Base-by-base conservation (phyloP, 2,797 vertebrate genomes). In the Ctenopoma multispine region DNA sequence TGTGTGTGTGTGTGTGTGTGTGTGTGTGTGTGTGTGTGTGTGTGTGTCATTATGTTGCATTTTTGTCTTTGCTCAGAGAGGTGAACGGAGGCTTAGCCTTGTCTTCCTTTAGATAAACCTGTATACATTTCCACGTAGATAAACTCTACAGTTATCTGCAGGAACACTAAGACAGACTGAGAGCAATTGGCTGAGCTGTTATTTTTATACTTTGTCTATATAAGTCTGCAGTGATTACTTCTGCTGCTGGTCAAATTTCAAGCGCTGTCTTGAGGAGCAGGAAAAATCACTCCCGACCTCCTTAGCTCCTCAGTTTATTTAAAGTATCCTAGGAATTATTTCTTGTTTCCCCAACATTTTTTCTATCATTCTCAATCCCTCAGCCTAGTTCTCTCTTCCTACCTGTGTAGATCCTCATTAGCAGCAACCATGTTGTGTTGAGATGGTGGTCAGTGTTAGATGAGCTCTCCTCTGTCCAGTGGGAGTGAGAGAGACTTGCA, bases 181-280 rank as follows among this genome's bases (percentile, higher is more conserved):
- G 69, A 70, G 63, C 41, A 49, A 70, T 66, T 10, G 13, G 23
- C 29, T 8, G 49, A 57, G 54, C 56, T 73, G 41, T 63, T 71
- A 61, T 68, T 75, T 72, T 74, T 63, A 50, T 58, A 72, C n/a
- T 79, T 78, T 70, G 62, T 78, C 36, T n/a, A n/a, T n/a, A n/a
- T 61, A 57, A 48, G 57, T 72, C 74, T 63, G 57, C 68, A n/a
- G 65, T 57, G 64, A 83, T 84, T 65, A 55, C 67, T 77, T 72
- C 56, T 82, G 55, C 57, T 31, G 54, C 65, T 27, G 69, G 74
- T 68, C 60, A 84, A 81, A 87, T 80, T 80, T 87, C 83, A 85
- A 77, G 63, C 46, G 62, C 23, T 60, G 59, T 69, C 81, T 76
- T 70, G 54, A 67, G 41, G 69, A 34, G 0, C 64, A 66, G 65